A percentile compares a stretch with the other conserved stretches of the same genome.
These are phyloP conservation scores for Lacerta bilineata DNA, from an alignment of 2,797 vertebrate genomes.

Conservation along the genomic window DNA sequence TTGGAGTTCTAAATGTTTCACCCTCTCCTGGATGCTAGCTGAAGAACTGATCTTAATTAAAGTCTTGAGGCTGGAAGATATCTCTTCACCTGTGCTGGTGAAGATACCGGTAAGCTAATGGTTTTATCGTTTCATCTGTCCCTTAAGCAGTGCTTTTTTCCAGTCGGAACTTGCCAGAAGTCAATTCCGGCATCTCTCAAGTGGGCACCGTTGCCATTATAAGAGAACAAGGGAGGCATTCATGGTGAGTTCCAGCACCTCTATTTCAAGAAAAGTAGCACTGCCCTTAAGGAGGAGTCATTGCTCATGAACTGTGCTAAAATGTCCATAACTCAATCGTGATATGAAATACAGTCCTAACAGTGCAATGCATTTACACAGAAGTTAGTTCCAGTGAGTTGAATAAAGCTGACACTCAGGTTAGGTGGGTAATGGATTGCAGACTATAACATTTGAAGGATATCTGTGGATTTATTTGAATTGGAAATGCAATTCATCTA, in stretches of 20 bases:
- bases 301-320: background rate
- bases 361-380: no score
- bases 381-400: no score
- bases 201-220: no score
- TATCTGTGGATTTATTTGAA: background rate
- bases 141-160: no score
- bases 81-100: background rate
- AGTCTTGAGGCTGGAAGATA: background rate
- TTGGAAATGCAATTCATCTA: background rate
- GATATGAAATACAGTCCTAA: background rate
- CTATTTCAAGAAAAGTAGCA: no score
- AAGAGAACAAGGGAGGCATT: no score
- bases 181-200: no score
- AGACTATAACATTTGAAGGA: background rate
- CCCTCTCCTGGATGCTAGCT: background rate
- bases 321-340: background rate
- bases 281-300: background rate
- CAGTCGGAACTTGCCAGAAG: no score
- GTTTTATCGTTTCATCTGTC: background rate
- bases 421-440: no score
- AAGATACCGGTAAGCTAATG: background rate
- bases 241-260: no score
- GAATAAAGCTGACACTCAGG: no score
- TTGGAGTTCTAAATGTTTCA: background rate
- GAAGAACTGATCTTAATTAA: background rate